Evolutionary conservation across 2,113 vertebrate species (phyloP), one percentile per base, ranked within the genome.

Genomic region (Nothobranchius kuhntae): DNA sequence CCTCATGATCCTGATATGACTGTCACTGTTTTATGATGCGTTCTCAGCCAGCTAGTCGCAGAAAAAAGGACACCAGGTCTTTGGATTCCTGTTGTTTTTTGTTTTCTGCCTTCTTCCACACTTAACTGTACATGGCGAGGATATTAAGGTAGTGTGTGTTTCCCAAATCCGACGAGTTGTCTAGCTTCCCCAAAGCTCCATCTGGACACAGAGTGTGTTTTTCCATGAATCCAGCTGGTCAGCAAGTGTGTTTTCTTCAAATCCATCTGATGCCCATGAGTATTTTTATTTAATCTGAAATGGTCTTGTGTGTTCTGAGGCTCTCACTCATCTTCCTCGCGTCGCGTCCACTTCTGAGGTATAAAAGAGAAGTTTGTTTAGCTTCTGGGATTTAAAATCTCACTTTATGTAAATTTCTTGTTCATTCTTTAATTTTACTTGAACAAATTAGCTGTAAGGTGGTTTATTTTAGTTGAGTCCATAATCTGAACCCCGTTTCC

Each of bases 161-260:
- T 62, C 77, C 71, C 52, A 67, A 51, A 58, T 83, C 64, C 70
- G 74, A 76, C 61, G 71, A 74, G 73, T 71, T 50, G 61, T 78
- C 77, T 75, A 68, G 81, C 68, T 84, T 59, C 73, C 55, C 66
- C 13, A 67, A 74, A 72, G 63, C 53, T 84, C 80, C 82, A 85
- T 85, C 84, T 85, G 87, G 80, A 87, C 50, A 60, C 53, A 60
- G 65, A 81, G 61, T 75, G 66, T 68, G 73, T 83, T 70, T 45
- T 81, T 71, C 57, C 48, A 56, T 51, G 48, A 63, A 69, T 69
- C 84, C 80, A 86, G 79, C 83, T 89, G 85, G 83, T 89, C 85
- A 71, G 21, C 55, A 44, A 79, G 65, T 75, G 65, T 80, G 65
- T 83, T 70, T 73, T 84, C 65, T 63, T 75, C 56, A 71, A 73